A percentile compares a stretch with the other conserved stretches of the same genome.
Evolutionary conservation across 2,888 invertebrate species (phyloP).

Genomic region (Xanthorhoe spadicearia): DNA sequence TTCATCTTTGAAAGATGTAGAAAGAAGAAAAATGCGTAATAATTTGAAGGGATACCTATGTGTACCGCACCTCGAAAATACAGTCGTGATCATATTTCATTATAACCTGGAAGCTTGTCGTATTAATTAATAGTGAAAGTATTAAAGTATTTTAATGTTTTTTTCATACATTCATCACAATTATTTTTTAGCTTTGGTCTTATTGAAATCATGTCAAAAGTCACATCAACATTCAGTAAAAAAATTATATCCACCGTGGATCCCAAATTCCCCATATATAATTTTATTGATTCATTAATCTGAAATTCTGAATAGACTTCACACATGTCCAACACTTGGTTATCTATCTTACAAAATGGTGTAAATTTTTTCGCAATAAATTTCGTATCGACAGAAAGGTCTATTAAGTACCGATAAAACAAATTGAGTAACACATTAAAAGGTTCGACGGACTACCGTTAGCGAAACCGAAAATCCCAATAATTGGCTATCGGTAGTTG

Average conservation of each 20-base stretch:
- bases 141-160: too few relatives aligned
- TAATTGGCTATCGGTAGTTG: slow-evolving; percentile 67
- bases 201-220: neutral
- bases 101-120: neutral
- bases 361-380: slow-evolving; percentile 32
- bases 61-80: too few relatives aligned
- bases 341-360: slow-evolving; percentile 27
- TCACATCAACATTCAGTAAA: neutral
- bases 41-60: too few relatives aligned
- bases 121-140: neutral
- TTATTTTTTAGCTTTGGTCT: too few relatives aligned
- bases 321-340: slow-evolving; percentile 21
- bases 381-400: slow-evolving; percentile 40
- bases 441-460: slow-evolving; percentile 50
- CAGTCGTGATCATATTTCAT: neutral
- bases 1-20: too few relatives aligned
- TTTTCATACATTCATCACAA: too few relatives aligned
- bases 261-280: neutral
- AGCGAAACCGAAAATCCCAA: slow-evolving; percentile 55
- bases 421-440: slow-evolving; percentile 43
- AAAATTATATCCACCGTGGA: neutral
- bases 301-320: neutral
- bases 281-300: neutral
- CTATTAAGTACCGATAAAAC: slow-evolving; percentile 56
- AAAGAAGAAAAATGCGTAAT: too few relatives aligned